Percentiles rank a stretch among this genome's conserved stretches.
These are phyloP conservation scores for Megaptera novaeangliae DNA, from an alignment of 2,113 vertebrate species.

Conservation along the genomic window DNA sequence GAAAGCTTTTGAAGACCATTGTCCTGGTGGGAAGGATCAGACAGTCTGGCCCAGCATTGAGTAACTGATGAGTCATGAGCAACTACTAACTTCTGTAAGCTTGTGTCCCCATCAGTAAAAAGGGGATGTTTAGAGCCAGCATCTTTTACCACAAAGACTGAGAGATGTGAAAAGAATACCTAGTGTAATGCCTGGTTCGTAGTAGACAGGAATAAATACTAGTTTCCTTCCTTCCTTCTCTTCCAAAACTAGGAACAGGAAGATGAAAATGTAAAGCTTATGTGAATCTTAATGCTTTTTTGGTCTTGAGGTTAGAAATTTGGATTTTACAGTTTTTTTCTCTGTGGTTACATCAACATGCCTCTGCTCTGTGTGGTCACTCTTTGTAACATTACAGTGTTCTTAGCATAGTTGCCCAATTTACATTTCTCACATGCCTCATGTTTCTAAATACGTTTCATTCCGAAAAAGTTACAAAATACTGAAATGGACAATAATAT, in stretches of 20 bases:
- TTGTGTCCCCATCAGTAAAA: neutral
- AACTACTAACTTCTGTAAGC: neutral
- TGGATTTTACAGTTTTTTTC: neutral
- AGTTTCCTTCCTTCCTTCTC: neutral
- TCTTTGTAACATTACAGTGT: neutral
- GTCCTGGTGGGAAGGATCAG: neutral
- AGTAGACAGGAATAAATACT: neutral
- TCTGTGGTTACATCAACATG: neutral
- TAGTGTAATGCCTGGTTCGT: neutral
- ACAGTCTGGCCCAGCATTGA: fast-evolving
- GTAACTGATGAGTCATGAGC: neutral
- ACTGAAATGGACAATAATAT: neutral
- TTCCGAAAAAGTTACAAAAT: neutral
- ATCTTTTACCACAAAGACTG: neutral
- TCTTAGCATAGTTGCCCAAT: neutral
- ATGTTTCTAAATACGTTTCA: neutral
- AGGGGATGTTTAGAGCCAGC: neutral
- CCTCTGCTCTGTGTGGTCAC: neutral
- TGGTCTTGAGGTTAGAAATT: neutral
- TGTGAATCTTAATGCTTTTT: neutral
- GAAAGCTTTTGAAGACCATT: neutral
- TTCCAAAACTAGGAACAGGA: neutral
- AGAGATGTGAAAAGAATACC: neutral
- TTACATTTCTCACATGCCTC: neutral
- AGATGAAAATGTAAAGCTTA: neutral